Evolutionary conservation across 1,140 invertebrate species (phyloP), one percentile per base, ranked within the genome.

Genomic region (Matsumurasca onukii): DNA sequence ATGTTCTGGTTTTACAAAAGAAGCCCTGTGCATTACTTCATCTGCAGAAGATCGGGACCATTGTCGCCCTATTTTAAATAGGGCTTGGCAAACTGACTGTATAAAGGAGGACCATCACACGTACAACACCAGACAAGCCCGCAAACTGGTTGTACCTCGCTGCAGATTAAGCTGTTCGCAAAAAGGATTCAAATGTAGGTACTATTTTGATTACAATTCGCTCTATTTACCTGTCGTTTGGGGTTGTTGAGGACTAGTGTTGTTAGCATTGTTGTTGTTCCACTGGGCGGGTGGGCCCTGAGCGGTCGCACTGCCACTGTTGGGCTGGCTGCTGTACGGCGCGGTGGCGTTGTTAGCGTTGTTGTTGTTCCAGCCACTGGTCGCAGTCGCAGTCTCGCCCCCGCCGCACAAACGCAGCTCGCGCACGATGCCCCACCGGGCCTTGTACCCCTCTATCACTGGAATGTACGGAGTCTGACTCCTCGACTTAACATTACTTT

Each of bases 381-480:
- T 71, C 20, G 73, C 70, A 31, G 72, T 64, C 25, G 90, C 90
- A 78, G 86, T 91, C 77, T 92, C 90, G 39, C 90, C 91, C 27
- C 91, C 90, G 52, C 91, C 91, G 51, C 82, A 80, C n/a, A 92
- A 80, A 65, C 89, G 83, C 69, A 89, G 76, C 31, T 81, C 78
- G 25, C 74, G 79, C 39, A 85, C 83, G 22, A 87, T 84, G 39
- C 85, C 86, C 87, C 85, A 89, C 64, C 81, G 76, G 15, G 55
- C 55, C 55, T 59, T 5, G 9, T 59, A 39, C 34, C n/a, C n/a
- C n/a, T n/a, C n/a, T n/a, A n/a, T n/a, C n/a, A n/a, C n/a, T 51
- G 49, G n/a, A 22, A 22, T n/a, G 49, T 22, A 51, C 69, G 70
- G 72, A 73, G 71, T 76, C 75, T 76, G 75, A 73, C 75, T 76